Percentiles rank a stretch among this genome's conserved stretches.
These are phyloP conservation scores for Fulica atra DNA, from an alignment of 2,113 vertebrate species.

Conservation along the genomic window DNA sequence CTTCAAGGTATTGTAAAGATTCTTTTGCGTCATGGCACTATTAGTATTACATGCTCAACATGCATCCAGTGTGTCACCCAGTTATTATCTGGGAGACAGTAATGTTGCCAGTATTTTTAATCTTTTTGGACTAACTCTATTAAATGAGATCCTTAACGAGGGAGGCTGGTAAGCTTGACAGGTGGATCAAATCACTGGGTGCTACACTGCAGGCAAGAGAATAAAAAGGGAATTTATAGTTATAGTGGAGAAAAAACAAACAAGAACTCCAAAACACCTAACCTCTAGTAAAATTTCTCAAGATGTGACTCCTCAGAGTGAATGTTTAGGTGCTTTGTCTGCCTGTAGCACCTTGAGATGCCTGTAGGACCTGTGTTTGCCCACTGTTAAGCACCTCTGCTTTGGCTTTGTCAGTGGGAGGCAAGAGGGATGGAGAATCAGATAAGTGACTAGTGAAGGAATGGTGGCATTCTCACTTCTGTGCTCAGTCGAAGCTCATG, in stretches of 20 bases:
- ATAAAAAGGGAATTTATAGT: not conserved
- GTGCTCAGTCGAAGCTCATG: not conserved
- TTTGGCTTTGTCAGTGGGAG: not conserved
- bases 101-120: not conserved
- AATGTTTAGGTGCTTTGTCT: not conserved
- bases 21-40: not conserved
- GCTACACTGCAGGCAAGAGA: not conserved
- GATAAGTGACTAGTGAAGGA: not conserved
- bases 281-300: not conserved
- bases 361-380: accelerated
- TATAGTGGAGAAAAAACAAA: not conserved
- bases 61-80: not conserved
- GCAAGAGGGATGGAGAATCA: accelerated
- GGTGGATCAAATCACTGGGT: not conserved
- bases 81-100: not conserved
- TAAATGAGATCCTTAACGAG: not conserved
- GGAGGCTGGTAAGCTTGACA: not conserved
- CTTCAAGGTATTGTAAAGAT: not conserved
- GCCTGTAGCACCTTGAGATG: too few relatives aligned
- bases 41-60: accelerated
- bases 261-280: accelerated
- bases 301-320: not conserved
- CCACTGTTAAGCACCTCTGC: not conserved
- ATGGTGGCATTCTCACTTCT: accelerated
- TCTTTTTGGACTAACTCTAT: not conserved